A percentile compares a stretch with the other conserved stretches of the same genome.
phyloP scores from a whole-genome alignment of 2,113 vertebrate genomes.

The Polyodon spathula region DNA sequence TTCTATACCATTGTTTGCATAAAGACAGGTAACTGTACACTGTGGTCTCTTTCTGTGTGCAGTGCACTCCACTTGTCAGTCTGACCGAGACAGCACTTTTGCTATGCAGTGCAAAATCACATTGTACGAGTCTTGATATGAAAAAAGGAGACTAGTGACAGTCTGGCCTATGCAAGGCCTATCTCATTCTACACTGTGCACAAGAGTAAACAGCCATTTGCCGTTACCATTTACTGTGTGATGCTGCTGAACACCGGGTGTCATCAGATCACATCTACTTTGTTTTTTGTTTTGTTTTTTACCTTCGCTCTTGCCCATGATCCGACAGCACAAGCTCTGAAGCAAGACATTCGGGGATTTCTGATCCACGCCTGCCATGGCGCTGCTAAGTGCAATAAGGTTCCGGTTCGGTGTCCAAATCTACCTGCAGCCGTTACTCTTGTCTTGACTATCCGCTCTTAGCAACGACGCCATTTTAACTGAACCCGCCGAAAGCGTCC shows the following conservation, averaged over 20 bases:
- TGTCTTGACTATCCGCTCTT: conserved; percentile 16
- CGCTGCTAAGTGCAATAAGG: conserved; percentile 8
- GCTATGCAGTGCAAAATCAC: too few species aligned
- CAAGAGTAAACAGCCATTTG: too few species aligned
- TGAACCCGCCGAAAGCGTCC: conserved; percentile 67
- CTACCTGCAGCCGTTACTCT: conserved; percentile 29
- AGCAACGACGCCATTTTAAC: conserved; percentile 74
- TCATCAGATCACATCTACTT: neutral
- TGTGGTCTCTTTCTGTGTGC: too few species aligned
- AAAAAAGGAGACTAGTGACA: too few species aligned
- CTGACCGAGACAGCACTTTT: too few species aligned
- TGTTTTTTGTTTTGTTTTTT: conserved; percentile 17
- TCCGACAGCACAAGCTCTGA: conserved; percentile 90
- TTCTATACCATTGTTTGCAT: too few species aligned
- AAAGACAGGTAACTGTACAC: too few species aligned
- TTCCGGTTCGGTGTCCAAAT: conserved; percentile 9
- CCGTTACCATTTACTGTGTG: too few species aligned
- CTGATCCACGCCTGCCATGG: conserved; percentile 84
- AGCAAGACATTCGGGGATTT: conserved; percentile 92
- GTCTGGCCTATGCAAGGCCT: too few species aligned
- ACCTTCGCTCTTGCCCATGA: conserved; percentile 92
- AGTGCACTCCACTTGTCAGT: too few species aligned
- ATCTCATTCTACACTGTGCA: too few species aligned
- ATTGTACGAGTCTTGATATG: too few species aligned
- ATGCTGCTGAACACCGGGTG: neutral